These are phyloP conservation scores for Pocota personata DNA, from an alignment of 2,888 invertebrate genomes.

Conservation along the genomic window DNA sequence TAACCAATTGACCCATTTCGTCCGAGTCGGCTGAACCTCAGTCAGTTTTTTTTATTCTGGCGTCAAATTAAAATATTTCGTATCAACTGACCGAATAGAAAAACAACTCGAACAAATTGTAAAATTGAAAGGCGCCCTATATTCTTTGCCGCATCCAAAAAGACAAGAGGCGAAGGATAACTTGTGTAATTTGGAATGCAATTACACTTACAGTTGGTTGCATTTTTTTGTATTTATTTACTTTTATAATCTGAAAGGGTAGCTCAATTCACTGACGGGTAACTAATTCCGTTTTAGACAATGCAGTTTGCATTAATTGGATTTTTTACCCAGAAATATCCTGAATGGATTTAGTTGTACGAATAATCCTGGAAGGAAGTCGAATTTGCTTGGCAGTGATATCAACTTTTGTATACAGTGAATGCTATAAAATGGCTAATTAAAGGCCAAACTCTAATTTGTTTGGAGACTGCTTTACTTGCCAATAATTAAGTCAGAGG, in stretches of 20 bases:
- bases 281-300: slow-evolving; percentile 55
- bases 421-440: slow-evolving; percentile 52
- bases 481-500: slow-evolving; percentile 15
- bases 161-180: slow-evolving; percentile 46
- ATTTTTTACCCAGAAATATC: slow-evolving; percentile 49
- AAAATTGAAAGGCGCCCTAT: slow-evolving; percentile 9
- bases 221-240: slow-evolving; percentile 56
- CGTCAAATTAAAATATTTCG: slow-evolving; percentile 45
- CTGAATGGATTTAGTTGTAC: slow-evolving; percentile 10
- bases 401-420: slow-evolving; percentile 9
- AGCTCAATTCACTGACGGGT: slow-evolving; percentile 49
- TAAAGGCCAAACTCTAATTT: slow-evolving; percentile 43
- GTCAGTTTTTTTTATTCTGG: not conserved
- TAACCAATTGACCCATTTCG: slow-evolving; percentile 45
- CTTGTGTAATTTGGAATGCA: slow-evolving; percentile 60
- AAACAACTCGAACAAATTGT: not conserved
- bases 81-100: slow-evolving; percentile 36
- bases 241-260: slow-evolving; percentile 49
- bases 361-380: not conserved
- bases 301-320: slow-evolving; percentile 66
- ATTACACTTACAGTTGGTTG: slow-evolving; percentile 60
- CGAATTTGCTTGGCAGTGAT: slow-evolving; percentile 28
- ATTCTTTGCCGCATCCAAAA: not conserved
- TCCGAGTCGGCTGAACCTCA: not conserved
- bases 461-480: slow-evolving; percentile 5